Base-by-base conservation (phyloP, 37 sponge, comb jelly and placozoan species). In the Aplysina aerophoba region DNA sequence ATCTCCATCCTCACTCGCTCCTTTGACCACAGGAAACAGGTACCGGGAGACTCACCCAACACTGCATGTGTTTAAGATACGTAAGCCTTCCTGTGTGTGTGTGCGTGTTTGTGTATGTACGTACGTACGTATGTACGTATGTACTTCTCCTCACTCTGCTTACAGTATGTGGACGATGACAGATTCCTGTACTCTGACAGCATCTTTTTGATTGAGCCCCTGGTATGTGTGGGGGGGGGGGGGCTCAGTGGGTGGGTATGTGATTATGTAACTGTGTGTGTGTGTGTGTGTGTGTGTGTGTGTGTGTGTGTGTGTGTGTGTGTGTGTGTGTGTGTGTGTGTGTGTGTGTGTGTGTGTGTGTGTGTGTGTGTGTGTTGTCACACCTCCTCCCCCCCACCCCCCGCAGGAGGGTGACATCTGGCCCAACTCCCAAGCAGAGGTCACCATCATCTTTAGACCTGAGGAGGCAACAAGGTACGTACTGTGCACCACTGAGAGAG, bases 381-480 rank as follows among this genome's bases (percentile, higher is more conserved):
- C 15, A 58, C 5, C 64, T 62, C 64, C 12, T 62, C 24, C 28
- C 11, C 4, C 12, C 11, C 38, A 40, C 78, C 4, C 54, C 53
- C 36, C 24, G n/a, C 61, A 92, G 94, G 96, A 95, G 54, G 98
- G 98, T 53, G 98, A 97, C 21, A 87, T 98, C 20, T 98, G 99
- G 99, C 99, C 99, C 39, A 94, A 98, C 64, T 91, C 99, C 14
- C 88, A 91, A 55, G 91, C 95, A 25, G 93, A 92, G 27, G 79
- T 98, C 15, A 93, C 92, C 40, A 82, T 98, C 44, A 86, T 88
- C 36, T 98, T 98, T 87, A 84, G 80, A 57, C 99, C 99, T 15
- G 82, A 86, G 15, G 87, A 88, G 41, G 89, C 89, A 35, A 73
- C 62, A 37, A 89, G 84, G 81, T 90, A 92, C 39, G 41, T 56